Percentiles rank a stretch among this genome's conserved stretches.
Conservation (phyloP, 2,113 vertebrate species). For the Alouatta palliata region DNA sequence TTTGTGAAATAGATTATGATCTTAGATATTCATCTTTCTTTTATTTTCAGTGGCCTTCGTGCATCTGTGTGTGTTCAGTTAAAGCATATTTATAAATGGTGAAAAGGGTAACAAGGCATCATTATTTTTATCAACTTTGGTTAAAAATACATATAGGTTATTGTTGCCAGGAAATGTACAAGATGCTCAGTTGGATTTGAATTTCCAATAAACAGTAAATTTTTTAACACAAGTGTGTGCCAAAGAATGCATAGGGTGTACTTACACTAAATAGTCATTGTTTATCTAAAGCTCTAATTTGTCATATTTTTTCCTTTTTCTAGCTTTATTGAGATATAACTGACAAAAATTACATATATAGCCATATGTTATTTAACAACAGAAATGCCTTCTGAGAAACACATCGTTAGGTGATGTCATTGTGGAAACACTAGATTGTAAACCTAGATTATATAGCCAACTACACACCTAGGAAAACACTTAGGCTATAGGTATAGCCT, state of each 20-base stretch:
- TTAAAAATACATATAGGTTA: background rate
- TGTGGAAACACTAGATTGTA: background rate
- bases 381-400: background rate
- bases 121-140: background rate
- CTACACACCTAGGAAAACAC: background rate
- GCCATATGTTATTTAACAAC: background rate
- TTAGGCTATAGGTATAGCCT: background rate
- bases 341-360: background rate
- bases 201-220: conserved; percentile 1
- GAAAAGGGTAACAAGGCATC: background rate
- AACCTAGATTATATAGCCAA: background rate
- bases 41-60: background rate
- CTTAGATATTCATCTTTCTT: background rate
- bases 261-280: background rate
- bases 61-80: no score
- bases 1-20: background rate
- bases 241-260: background rate
- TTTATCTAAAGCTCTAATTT: background rate
- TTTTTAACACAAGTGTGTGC: background rate
- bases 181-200: background rate
- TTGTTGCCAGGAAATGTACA: background rate
- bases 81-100: background rate
- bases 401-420: background rate
- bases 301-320: background rate
- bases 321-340: background rate